Conservation (phyloP, 2,797 vertebrate genomes). For the Agapornis canus region DNA sequence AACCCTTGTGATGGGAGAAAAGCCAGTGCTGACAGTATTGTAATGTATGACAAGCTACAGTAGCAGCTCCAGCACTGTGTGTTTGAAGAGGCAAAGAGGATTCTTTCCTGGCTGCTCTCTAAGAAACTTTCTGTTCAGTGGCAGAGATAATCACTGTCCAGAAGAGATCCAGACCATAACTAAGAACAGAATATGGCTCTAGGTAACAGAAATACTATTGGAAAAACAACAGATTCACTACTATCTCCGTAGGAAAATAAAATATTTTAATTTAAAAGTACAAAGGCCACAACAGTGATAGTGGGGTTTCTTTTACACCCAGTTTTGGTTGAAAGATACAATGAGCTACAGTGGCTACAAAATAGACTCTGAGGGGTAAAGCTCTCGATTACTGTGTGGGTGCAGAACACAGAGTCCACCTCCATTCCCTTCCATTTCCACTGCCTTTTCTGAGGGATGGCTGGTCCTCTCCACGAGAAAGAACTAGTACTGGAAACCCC, state of each 20-base stretch:
- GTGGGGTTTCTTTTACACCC: background rate
- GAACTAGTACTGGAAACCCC: background rate
- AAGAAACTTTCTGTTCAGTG: background rate
- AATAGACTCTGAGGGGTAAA: background rate
- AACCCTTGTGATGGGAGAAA: background rate
- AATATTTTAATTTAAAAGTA: background rate
- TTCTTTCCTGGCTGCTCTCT: constrained; percentile 1
- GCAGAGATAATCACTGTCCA: background rate
- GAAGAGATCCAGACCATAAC: background rate
- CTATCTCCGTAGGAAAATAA: background rate
- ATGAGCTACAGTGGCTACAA: background rate
- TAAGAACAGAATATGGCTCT: background rate
- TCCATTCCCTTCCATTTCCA: background rate
- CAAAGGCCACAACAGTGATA: background rate
- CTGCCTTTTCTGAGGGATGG: background rate
- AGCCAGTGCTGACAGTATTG: constrained; percentile 27
- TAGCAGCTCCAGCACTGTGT: background rate
- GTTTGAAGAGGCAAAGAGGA: background rate
- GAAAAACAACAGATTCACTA: background rate
- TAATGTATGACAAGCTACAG: background rate
- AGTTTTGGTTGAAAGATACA: background rate
- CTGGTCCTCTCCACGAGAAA: background rate
- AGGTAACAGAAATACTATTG: background rate
- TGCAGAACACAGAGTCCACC: background rate
- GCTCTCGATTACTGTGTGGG: background rate